These are phyloP conservation scores for Acleris sparsana DNA, from an alignment of 2,888 invertebrate genomes.

Conservation along the genomic window DNA sequence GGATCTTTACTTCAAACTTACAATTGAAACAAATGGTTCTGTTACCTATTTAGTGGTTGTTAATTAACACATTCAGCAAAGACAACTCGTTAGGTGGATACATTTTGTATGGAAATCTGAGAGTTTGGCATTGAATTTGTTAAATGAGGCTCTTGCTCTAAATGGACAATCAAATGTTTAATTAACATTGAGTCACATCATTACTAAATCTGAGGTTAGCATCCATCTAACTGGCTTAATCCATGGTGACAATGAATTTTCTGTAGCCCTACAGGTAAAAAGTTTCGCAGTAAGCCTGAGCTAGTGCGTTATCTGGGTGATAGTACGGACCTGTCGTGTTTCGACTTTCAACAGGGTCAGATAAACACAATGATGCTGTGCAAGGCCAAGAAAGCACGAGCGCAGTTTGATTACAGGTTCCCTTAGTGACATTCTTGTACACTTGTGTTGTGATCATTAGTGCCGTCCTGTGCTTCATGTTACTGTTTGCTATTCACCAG, in stretches of 20 bases:
- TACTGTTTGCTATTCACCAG: slow-evolving; percentile 52
- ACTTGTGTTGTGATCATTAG: slow-evolving; percentile 81
- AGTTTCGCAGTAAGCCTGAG: slow-evolving; percentile 92
- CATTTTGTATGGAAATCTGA: too few relatives aligned
- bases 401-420: slow-evolving; percentile 88
- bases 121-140: neutral
- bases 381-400: slow-evolving; percentile 88
- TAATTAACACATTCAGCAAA: too few relatives aligned
- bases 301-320: slow-evolving; percentile 90
- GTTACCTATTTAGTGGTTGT: too few relatives aligned
- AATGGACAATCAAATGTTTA: slow-evolving; percentile 30
- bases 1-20: too few relatives aligned
- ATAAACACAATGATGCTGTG: slow-evolving; percentile 87
- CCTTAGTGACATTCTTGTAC: slow-evolving; percentile 69
- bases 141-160: neutral
- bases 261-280: slow-evolving; percentile 91
- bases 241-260: slow-evolving; percentile 71
- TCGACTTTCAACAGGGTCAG: slow-evolving; percentile 92
- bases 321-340: slow-evolving; percentile 90
- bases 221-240: slow-evolving; percentile 43
- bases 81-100: too few relatives aligned
- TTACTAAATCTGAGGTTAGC: slow-evolving; percentile 59
- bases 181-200: slow-evolving; percentile 52
- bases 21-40: too few relatives aligned
- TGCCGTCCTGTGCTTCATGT: slow-evolving; percentile 75